Conservation (phyloP, 2,113 vertebrate genomes). For the Oncorhynchus kisutch region DNA sequence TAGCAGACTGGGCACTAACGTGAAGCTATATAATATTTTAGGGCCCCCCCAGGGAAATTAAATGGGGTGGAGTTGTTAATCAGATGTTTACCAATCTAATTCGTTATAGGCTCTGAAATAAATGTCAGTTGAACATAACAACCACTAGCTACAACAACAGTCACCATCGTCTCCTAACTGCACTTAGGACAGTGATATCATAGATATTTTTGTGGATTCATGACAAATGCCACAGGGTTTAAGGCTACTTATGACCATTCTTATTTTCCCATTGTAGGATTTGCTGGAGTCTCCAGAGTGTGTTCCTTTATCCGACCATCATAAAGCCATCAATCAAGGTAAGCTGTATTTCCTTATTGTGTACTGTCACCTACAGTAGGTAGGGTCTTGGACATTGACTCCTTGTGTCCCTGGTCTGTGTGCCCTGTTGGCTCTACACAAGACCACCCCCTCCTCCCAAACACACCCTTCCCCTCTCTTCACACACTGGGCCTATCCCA, state of each 20-base stretch:
- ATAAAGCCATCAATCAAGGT: slow-evolving; percentile 41
- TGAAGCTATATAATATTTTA: background rate
- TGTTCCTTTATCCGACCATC: slow-evolving; percentile 22
- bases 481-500: slow-evolving; percentile 17
- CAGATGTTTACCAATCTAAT: background rate
- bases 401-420: slow-evolving; percentile 5
- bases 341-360: background rate
- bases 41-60: background rate
- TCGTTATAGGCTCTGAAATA: background rate
- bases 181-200: too few species aligned
- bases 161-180: background rate
- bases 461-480: slow-evolving; percentile 14
- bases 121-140: background rate
- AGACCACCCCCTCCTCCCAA: slow-evolving; percentile 2
- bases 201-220: too few species aligned
- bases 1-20: background rate
- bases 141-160: background rate
- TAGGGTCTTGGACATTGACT: slow-evolving; percentile 9
- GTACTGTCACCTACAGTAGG: background rate
- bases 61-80: background rate
- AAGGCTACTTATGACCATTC: background rate
- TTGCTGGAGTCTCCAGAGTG: slow-evolving; percentile 21
- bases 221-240: background rate
- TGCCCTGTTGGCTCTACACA: background rate
- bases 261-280: slow-evolving; percentile 37